A percentile compares a stretch with the other conserved stretches of the same genome.
phyloP scores from a whole-genome alignment of 2,888 invertebrate genomes.

The Sinentomon sp. region DNA sequence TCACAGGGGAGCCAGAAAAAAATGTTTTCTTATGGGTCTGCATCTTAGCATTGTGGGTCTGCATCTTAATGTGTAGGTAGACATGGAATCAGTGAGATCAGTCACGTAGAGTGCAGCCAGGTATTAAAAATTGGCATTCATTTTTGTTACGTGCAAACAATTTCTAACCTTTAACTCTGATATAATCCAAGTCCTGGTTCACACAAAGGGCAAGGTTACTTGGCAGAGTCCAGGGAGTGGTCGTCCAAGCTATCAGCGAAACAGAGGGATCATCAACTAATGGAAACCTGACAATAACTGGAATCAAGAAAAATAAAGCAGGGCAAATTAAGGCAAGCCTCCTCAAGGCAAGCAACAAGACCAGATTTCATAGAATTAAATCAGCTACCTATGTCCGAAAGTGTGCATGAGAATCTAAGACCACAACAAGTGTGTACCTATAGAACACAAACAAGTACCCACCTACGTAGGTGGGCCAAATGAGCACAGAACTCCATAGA shows the following conservation, averaged over 20 bases:
- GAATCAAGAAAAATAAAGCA: slow-evolving; percentile 9
- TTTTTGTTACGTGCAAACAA: no score
- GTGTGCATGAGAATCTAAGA: not conserved
- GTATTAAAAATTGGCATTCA: no score
- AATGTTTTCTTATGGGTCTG: no score
- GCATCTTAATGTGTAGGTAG: no score
- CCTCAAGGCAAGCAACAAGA: no score
- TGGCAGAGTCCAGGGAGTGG: slow-evolving; percentile 97
- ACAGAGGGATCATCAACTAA: slow-evolving; percentile 37
- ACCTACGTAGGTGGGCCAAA: not conserved
- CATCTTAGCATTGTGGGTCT: no score
- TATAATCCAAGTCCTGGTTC: slow-evolving; percentile 57
- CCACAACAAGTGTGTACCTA: no score
- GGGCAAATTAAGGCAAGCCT: no score
- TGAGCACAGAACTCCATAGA: not conserved
- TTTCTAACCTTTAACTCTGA: slow-evolving; percentile 33
- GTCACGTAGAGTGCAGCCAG: no score
- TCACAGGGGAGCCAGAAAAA: no score
- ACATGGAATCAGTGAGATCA: no score
- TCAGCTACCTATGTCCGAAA: not conserved
- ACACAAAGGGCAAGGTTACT: slow-evolving; percentile 87
- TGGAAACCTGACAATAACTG: slow-evolving; percentile 63
- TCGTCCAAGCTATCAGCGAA: slow-evolving; percentile 78
- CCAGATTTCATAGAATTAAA: not conserved
- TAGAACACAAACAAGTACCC: no score